These are phyloP conservation scores for Pitta sordida DNA, from an alignment of 2,113 vertebrate genomes.

Conservation along the genomic window DNA sequence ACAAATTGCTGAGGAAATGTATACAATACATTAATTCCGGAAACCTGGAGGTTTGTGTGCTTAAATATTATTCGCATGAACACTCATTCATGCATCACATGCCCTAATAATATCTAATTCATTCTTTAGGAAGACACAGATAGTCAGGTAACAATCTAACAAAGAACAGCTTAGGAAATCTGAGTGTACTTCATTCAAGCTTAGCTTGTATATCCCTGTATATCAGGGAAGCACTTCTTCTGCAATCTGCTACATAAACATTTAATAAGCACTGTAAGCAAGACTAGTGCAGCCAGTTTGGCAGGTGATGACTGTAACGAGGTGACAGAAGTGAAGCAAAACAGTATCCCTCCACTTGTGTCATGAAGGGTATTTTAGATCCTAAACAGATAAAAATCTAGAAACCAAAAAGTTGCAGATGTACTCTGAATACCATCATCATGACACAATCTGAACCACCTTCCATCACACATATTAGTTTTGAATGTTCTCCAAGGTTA, in stretches of 20 bases:
- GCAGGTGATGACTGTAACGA: not conserved
- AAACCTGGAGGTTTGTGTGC: not conserved
- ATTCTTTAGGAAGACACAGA: not conserved
- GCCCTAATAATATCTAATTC: not conserved
- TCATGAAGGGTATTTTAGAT: not conserved
- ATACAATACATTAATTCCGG: not conserved
- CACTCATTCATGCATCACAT: not conserved
- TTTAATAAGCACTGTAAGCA: not conserved
- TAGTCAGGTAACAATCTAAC: not conserved
- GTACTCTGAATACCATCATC: not conserved
- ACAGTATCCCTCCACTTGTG: not conserved
- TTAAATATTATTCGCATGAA: not conserved
- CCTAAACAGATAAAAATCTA: not conserved
- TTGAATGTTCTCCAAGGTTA: not conserved
- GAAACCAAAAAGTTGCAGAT: not conserved
- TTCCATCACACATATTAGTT: not conserved
- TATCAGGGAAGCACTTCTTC: not conserved
- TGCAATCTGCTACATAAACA: rapidly evolving
- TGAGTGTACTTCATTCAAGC: not conserved
- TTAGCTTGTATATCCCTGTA: not conserved
- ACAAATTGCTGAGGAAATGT: not conserved
- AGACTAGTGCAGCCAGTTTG: not conserved
- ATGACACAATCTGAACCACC: not conserved
- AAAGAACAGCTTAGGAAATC: not conserved
- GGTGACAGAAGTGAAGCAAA: not conserved